Evolutionary conservation across 2,113 vertebrate species (phyloP).

Genomic region (Spea bombifrons): DNA sequence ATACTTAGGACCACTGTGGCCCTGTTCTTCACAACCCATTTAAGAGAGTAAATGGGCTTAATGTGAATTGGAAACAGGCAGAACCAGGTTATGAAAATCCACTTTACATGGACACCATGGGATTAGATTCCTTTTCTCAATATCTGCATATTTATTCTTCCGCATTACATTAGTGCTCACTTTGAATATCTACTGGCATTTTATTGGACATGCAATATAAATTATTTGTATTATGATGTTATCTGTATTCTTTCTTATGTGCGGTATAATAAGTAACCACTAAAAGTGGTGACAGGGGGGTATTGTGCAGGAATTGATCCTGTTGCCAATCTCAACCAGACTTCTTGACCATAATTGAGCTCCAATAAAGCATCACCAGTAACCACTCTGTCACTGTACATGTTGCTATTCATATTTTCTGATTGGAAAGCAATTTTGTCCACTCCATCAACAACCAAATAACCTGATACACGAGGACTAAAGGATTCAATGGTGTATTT

Average conservation of each 20-base stretch:
- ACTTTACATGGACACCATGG: too few species aligned
- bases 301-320: slow-evolving; percentile 69
- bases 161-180: too few species aligned
- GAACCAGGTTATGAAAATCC: too few species aligned
- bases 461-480: slow-evolving; percentile 68
- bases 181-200: neutral
- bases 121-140: too few species aligned
- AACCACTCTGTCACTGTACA: slow-evolving; percentile 62
- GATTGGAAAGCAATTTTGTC: slow-evolving; percentile 73
- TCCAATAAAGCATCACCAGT: slow-evolving; percentile 74
- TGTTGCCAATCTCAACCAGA: slow-evolving; percentile 70
- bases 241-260: slow-evolving; percentile 56
- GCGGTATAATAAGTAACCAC: slow-evolving; percentile 74
- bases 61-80: too few species aligned
- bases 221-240: neutral
- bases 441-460: slow-evolving; percentile 70
- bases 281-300: slow-evolving; percentile 74
- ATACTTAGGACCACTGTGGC: too few species aligned
- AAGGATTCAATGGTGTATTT: slow-evolving; percentile 73
- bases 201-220: neutral
- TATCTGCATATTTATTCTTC: too few species aligned
- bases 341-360: slow-evolving; percentile 75
- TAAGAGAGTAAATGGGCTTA: too few species aligned
- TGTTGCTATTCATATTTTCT: slow-evolving; percentile 60
- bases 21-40: too few species aligned